Conservation (phyloP, 2,797 vertebrate genomes). For the Euthynnus affinis region DNA sequence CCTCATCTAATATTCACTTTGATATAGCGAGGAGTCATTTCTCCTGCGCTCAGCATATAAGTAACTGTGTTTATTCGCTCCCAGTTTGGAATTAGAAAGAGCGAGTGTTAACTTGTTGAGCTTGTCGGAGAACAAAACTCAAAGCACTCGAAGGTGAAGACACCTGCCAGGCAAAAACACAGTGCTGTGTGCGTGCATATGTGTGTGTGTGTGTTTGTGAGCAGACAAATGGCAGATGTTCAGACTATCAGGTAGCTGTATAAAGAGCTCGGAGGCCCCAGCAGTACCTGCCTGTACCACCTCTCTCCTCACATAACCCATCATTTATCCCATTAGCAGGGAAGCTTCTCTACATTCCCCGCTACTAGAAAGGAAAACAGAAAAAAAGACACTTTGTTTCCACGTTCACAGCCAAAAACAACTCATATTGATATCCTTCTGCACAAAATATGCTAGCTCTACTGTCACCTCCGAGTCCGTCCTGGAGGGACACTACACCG, state of each 20-base stretch:
- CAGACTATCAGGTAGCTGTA: constrained; percentile 54
- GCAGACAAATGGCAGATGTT: constrained; percentile 60
- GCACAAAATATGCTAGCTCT: constrained; percentile 1
- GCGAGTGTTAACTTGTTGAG: constrained; percentile 56
- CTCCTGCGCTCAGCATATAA: constrained; percentile 71
- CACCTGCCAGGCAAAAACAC: constrained; percentile 34
- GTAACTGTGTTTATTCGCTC: constrained; percentile 45
- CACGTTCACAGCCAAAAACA: constrained; percentile 31
- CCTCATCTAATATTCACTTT: constrained; percentile 79
- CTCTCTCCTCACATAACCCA: constrained; percentile 38
- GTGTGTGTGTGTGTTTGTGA: constrained; percentile 22
- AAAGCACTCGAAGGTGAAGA: constrained; percentile 17
- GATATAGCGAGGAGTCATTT: constrained; percentile 53
- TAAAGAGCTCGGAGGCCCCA: constrained; percentile 30
- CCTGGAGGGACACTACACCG: neutral
- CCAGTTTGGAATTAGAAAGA: constrained; percentile 42
- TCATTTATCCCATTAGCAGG: constrained; percentile 56
- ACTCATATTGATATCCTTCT: constrained; percentile 11
- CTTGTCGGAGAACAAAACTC: constrained; percentile 12
- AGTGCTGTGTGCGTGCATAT: neutral
- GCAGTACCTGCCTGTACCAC: constrained; percentile 64
- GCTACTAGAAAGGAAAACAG: constrained; percentile 32
- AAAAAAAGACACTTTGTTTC: constrained; percentile 38
- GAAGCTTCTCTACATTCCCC: constrained; percentile 37
- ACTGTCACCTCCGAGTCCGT: constrained; percentile 17